Evolutionary conservation across 2,113 vertebrate species (phyloP), one percentile per base, ranked within the genome.

Genomic region (Symphodus melops): DNA sequence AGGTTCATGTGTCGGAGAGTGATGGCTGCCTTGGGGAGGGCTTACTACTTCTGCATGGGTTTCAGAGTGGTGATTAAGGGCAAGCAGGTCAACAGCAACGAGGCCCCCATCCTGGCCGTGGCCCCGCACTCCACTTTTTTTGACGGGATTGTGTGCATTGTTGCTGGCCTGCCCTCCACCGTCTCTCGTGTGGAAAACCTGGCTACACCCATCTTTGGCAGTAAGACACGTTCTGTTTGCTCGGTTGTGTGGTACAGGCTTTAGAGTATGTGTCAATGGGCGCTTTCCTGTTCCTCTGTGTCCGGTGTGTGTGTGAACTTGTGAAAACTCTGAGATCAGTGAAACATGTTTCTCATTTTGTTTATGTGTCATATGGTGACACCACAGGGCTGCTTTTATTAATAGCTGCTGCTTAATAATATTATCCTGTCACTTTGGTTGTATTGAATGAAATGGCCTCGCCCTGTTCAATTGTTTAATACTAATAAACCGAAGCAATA

Each of bases 111-210:
- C 82, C 91, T 99, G 64, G 96, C 94, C 0, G 97, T 93, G 58
- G 98, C 97, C 5, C 98, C 98, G 37, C 97, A 99, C 83, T 99
- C 98, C 20, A 95, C 95, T 1, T 98, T 97, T 91, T 99, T 98
- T n/a, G 98, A 99, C 67, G 96, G 95, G 23, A 96, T 99, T 1
- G 92, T 95, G 66, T 96, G 94, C 84, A 82, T 98, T 0, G 67
- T 95, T 0, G 94, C 97, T 0, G 97, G 96, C 36, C 86, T 98
- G 49, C 98, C 98, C 0, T 99, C 97, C 4, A 93, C 94, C 1
- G 97, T 99, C 2, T 96, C 98, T 39, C 95, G 97, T 11, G 81
- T 82, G 0, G 98, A 99, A 87, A 98, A 98, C 73, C 82, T 96
- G 49, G 90, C 92, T 0, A 93, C 91, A 0, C 97, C 96, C 0